Percentiles rank a stretch among this genome's conserved stretches.
These are phyloP conservation scores for Propsilocerus akamusi DNA, from an alignment of 1,140 invertebrate species.

Conservation along the genomic window DNA sequence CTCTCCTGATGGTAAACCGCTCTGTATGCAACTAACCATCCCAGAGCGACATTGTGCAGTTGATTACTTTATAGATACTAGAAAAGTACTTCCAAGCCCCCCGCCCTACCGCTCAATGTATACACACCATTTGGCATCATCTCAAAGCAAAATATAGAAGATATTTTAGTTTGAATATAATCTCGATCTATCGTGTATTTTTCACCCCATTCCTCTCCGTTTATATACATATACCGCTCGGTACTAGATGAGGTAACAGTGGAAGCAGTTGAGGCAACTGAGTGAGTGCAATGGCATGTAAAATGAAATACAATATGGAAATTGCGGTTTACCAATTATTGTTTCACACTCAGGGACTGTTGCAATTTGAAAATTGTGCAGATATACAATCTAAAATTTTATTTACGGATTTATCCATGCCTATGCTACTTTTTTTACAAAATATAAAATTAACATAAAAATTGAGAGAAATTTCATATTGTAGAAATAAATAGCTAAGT, in stretches of 20 bases:
- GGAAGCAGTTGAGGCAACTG: neutral
- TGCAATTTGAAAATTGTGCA: too few relatives aligned
- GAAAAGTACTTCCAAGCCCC: too few relatives aligned
- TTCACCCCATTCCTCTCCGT: neutral
- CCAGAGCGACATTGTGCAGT: neutral
- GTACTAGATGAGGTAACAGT: neutral
- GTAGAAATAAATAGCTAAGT: too few relatives aligned
- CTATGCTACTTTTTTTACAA: too few relatives aligned
- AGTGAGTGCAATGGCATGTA: neutral
- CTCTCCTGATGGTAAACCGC: neutral
- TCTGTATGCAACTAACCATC: neutral
- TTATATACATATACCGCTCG: neutral
- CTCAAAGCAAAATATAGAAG: too few relatives aligned
- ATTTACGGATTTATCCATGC: too few relatives aligned
- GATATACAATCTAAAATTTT: too few relatives aligned
- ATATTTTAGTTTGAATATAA: too few relatives aligned
- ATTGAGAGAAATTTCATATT: too few relatives aligned
- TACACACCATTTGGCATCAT: too few relatives aligned
- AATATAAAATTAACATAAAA: too few relatives aligned
- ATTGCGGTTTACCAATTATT: neutral
- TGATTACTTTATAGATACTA: conserved; percentile 1
- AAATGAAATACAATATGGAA: conserved; percentile 1
- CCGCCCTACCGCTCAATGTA: neutral
- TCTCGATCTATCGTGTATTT: neutral
- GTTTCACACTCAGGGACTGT: too few relatives aligned